These are phyloP conservation scores for Acromyrmex echinatior DNA, from an alignment of 1,140 invertebrate genomes.

Conservation along the genomic window DNA sequence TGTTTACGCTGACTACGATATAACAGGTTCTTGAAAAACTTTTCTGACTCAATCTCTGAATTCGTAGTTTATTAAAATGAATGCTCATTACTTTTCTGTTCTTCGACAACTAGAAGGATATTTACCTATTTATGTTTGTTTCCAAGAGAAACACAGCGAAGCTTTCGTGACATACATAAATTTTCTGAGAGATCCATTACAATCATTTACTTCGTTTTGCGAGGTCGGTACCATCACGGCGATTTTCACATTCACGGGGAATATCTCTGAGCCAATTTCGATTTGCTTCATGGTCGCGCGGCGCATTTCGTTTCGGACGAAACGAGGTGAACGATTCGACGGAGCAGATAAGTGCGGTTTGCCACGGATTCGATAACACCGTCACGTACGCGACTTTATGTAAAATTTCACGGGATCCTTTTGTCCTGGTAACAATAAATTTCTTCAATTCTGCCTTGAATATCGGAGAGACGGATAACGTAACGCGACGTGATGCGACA, in stretches of 20 bases:
- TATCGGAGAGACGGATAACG: slow-evolving; percentile 27
- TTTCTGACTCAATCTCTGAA: background rate
- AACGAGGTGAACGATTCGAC: slow-evolving; percentile 41
- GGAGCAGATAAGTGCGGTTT: slow-evolving; percentile 47
- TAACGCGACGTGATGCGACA: background rate
- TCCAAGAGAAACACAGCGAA: slow-evolving; percentile 4
- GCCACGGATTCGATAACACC: slow-evolving; percentile 45
- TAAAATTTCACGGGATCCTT: slow-evolving; percentile 43
- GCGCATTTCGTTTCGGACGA: slow-evolving; percentile 15
- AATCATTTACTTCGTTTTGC: slow-evolving; percentile 41
- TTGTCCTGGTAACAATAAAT: slow-evolving; percentile 53
- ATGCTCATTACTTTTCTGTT: slow-evolving; percentile 13
- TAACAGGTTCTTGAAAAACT: background rate
- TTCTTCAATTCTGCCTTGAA: slow-evolving; percentile 39
- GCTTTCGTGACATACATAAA: slow-evolving; percentile 34
- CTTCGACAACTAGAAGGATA: slow-evolving; percentile 13
- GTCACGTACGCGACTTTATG: slow-evolving; percentile 53
- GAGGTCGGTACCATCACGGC: background rate
- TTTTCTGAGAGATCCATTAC: slow-evolving; percentile 37
- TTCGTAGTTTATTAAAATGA: background rate
- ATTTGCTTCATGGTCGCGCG: slow-evolving; percentile 21
- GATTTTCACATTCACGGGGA: slow-evolving; percentile 29
- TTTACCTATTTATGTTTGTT: slow-evolving; percentile 48
- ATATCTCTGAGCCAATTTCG: slow-evolving; percentile 39
- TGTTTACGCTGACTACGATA: background rate